Base-by-base conservation (phyloP, 2,888 invertebrate species). In the Pollenia labialis region DNA sequence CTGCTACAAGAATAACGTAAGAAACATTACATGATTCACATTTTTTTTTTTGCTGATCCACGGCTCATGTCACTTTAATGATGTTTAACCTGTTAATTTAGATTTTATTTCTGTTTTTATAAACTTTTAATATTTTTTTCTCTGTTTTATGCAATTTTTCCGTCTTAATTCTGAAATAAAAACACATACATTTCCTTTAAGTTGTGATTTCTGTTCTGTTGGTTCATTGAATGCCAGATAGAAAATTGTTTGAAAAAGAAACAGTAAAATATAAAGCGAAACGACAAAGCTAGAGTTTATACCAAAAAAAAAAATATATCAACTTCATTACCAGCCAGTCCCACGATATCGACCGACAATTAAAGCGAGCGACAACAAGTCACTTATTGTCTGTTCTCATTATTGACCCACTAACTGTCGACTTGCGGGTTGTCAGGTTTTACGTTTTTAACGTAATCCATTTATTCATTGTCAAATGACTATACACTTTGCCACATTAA, bases 51-150 rank as follows among this genome's bases (percentile, higher is more conserved):
- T 46, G n/a, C 46, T 42, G 16, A 56, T 32, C 18, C 40, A 75
- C 42, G 18, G 52, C 56, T 81, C 81, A 81, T 87, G 87, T 85
- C 87, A 85, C 64, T 81, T 85, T 82, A 85, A 85, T 87, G 82
- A 82, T 85, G 75, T 82, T 85, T 82, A 87, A 87, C 85, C 85
- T 87, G 87, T 85, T 79, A 82, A 85, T 81, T 85, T 72, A 2
- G 16, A 9, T 1, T 46, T 58, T 58, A 50, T 74, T 62, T 44
- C 16, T 54, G 48, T 56, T 16, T 62, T 18, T 46, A 18, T 32
- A 16, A 50, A n/a, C 2, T 42, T 71, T 11, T 52, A n/a, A 18
- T 6, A 32, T 23, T 11, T 50, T 6, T 42, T 46, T 16, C 50
- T 48, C 58, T 54, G 18, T 42, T 54, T 32, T 50, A 54, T 64